Evolutionary conservation across 1,140 invertebrate genomes (phyloP).

Genomic region (Drosophila simulans): DNA sequence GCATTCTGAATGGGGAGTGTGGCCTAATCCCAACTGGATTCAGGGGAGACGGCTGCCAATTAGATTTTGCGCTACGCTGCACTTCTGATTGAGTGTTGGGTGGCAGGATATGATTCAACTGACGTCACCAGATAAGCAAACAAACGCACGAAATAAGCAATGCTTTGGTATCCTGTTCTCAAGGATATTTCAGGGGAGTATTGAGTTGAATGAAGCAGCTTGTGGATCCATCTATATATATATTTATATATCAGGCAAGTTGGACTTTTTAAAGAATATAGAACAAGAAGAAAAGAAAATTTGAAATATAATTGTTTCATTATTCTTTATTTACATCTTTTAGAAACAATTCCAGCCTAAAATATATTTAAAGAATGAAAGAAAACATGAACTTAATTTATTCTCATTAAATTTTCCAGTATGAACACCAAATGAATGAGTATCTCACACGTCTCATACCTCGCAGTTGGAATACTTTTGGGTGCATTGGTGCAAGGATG

Average conservation of each 20-base stretch:
- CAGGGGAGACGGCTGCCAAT: constrained; percentile 52
- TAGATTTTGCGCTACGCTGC: constrained; percentile 65
- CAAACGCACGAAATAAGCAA: constrained; percentile 29
- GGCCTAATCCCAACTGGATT: constrained; percentile 13
- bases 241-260: too few species aligned
- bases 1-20: not conserved
- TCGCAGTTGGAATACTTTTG: not conserved
- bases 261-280: too few species aligned
- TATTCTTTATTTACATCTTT: too few species aligned
- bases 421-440: not conserved
- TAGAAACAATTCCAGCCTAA: too few species aligned
- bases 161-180: constrained; percentile 20
- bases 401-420: too few species aligned
- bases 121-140: constrained; percentile 59
- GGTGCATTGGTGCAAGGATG: constrained; percentile 28
- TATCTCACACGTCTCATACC: not conserved
- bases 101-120: constrained; percentile 7
- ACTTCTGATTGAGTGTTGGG: constrained; percentile 53
- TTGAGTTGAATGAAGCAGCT: not conserved
- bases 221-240: too few species aligned
- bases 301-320: too few species aligned
- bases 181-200: not conserved
- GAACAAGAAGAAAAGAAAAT: too few species aligned
- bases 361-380: too few species aligned
- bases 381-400: too few species aligned